Conservation (phyloP, 2,113 vertebrate species). For the Penelope pileata region DNA sequence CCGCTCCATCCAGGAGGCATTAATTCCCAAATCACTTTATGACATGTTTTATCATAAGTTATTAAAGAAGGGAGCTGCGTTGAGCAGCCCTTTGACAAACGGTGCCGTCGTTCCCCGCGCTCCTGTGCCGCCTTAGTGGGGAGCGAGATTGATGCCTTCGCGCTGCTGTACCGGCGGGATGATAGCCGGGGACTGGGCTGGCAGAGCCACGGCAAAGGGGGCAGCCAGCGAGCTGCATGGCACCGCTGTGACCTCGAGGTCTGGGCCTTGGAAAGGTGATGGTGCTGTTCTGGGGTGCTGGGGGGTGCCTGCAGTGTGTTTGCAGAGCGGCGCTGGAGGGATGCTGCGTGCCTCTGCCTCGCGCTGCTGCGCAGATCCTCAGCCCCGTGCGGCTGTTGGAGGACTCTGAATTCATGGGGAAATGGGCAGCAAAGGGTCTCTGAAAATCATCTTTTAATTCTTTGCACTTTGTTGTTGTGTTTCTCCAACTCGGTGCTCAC, state of each 20-base stretch:
- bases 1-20: conserved; percentile 47
- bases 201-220: too few relatives aligned
- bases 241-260: background rate
- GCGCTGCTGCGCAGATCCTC: accelerated
- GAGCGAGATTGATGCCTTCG: conserved; percentile 65
- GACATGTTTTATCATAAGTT: conserved; percentile 71
- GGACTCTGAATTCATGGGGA: background rate
- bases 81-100: conserved; percentile 68
- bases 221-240: background rate
- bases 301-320: too few relatives aligned
- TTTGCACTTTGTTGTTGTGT: background rate
- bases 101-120: conserved; percentile 62
- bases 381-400: background rate
- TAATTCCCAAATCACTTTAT: conserved; percentile 68
- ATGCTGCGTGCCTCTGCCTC: background rate
- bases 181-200: too few relatives aligned
- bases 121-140: conserved; percentile 12
- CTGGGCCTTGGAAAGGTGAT: background rate
- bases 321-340: background rate
- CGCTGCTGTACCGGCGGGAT: conserved; percentile 61
- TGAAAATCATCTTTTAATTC: conserved; percentile 45
- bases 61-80: conserved; percentile 57
- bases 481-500: background rate
- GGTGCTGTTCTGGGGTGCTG: too few relatives aligned
- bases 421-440: background rate